Conservation (phyloP, 2,888 invertebrate genomes). For the Steinernema hermaphroditum region DNA sequence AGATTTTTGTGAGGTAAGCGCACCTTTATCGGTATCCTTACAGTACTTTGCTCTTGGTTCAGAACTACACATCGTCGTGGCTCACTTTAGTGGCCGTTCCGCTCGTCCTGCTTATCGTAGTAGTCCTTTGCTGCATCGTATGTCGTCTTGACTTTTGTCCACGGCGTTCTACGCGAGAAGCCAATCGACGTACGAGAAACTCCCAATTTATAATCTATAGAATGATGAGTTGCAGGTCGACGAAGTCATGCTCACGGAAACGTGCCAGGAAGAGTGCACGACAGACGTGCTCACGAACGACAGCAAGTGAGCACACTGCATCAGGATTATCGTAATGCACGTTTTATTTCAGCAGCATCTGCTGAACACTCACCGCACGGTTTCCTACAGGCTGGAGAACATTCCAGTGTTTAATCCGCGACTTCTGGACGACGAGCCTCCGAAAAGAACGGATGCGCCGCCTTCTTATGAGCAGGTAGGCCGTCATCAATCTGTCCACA, state of each 20-base stretch:
- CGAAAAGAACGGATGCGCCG: background rate
- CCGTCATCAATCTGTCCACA: no score
- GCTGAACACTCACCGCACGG: background rate
- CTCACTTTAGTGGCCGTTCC: constrained; percentile 51
- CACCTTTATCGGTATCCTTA: background rate
- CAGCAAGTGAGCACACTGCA: background rate
- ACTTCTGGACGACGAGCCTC: constrained; percentile 16
- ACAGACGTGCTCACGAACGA: background rate
- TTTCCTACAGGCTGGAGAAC: constrained; percentile 39
- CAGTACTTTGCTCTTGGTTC: constrained; percentile 28
- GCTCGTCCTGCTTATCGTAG: constrained; percentile 43
- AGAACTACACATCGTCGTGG: constrained; percentile 50
- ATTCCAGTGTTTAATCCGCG: constrained; percentile 44
- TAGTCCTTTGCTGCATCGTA: constrained; percentile 56
- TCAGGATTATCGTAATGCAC: background rate
- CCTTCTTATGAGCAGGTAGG: constrained; percentile 14
- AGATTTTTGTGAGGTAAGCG: constrained; percentile 47
- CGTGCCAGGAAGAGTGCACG: background rate
- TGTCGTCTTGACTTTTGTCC: constrained; percentile 60
- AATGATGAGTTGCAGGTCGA: background rate
- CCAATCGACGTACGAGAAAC: background rate
- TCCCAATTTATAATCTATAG: background rate
- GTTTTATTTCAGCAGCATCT: background rate
- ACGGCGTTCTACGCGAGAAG: constrained; percentile 35
- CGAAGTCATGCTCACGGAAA: background rate